phyloP scores from a whole-genome alignment of 2,888 invertebrate genomes.

The Liposcelis brunnea region DNA sequence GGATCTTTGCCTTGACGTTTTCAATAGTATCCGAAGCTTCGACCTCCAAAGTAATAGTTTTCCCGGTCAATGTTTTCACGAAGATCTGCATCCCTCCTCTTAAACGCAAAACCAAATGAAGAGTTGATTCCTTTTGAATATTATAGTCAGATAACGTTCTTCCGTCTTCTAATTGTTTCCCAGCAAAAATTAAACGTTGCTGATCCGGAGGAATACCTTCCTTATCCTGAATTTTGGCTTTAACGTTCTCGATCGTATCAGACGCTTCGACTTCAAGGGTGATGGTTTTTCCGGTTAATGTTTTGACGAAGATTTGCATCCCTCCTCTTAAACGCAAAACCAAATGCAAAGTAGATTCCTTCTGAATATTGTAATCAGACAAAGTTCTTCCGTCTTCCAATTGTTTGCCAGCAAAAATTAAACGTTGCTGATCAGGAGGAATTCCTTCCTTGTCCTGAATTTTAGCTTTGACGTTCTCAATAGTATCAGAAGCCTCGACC shows the following conservation, averaged over 20 bases:
- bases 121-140: constrained; percentile 37
- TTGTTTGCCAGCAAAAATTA: constrained; percentile 30
- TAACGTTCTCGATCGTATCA: too few relatives aligned
- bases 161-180: constrained; percentile 40
- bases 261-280: too few relatives aligned
- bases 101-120: constrained; percentile 33
- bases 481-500: too few relatives aligned
- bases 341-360: constrained; percentile 36
- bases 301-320: too few relatives aligned
- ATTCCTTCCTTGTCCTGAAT: constrained; percentile 25
- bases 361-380: constrained; percentile 32
- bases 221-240: too few relatives aligned
- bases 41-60: too few relatives aligned
- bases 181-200: constrained; percentile 35
- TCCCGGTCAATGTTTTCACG: too few relatives aligned
- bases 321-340: constrained; percentile 35
- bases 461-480: too few relatives aligned
- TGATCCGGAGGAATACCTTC: constrained; percentile 35
- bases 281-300: too few relatives aligned
- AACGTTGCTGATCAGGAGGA: constrained; percentile 32
- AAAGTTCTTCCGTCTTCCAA: constrained; percentile 34
- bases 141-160: constrained; percentile 29
- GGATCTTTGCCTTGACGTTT: constrained; percentile 6
- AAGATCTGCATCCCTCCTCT: too few relatives aligned
- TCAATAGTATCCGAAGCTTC: constrained; percentile 6